These are phyloP conservation scores for Theonella swinhoei DNA, from an alignment of 37 sponge, comb jelly and placozoan species.

Conservation along the genomic window DNA sequence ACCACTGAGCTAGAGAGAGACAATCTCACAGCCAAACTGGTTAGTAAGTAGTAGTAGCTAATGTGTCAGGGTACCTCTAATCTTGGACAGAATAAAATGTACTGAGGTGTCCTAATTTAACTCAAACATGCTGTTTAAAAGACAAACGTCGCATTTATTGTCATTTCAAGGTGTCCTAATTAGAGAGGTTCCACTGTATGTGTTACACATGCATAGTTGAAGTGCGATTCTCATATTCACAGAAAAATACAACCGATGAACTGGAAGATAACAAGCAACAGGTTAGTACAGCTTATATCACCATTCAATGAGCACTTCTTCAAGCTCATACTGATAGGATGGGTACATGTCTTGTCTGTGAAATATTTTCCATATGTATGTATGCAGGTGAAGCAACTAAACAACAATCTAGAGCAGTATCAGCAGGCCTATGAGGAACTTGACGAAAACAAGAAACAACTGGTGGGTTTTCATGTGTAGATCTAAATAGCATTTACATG, in stretches of 20 bases:
- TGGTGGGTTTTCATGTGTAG: slow-evolving; percentile 20
- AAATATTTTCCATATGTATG: background rate
- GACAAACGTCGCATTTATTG: no score
- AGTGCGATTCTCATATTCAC: background rate
- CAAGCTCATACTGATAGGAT: no score
- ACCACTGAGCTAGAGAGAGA: slow-evolving; percentile 48
- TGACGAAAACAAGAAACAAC: slow-evolving; percentile 45
- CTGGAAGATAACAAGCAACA: slow-evolving; percentile 19
- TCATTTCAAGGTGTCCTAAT: background rate
- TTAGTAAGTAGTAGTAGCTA: background rate
- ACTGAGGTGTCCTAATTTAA: no score
- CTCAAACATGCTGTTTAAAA: no score
- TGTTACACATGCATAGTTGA: background rate
- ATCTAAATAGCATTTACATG: no score
- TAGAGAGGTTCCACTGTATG: no score
- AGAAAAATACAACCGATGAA: slow-evolving; percentile 24
- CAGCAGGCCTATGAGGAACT: slow-evolving; percentile 59
- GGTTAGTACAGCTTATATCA: slow-evolving; percentile 4
- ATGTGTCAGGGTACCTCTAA: background rate
- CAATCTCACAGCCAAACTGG: slow-evolving; percentile 41
- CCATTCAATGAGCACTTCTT: no score
- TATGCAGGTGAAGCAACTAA: slow-evolving; percentile 53
- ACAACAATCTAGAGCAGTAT: slow-evolving; percentile 60
- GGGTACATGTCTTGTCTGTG: no score
- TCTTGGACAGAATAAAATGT: no score